Percentiles rank a stretch among this genome's conserved stretches.
phyloP scores from a whole-genome alignment of 2,113 vertebrate genomes.

The Menura novaehollandiae region DNA sequence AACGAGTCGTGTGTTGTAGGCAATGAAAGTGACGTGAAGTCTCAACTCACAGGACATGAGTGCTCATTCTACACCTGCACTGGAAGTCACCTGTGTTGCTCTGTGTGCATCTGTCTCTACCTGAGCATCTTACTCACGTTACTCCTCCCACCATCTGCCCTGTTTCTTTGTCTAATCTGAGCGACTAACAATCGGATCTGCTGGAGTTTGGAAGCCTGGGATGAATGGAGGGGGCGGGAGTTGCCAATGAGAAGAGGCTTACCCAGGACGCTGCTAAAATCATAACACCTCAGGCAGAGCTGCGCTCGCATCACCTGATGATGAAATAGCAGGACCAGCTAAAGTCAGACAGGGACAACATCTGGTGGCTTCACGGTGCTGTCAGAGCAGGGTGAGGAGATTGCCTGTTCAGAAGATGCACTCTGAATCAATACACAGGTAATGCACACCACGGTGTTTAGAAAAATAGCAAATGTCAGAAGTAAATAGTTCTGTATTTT shows the following conservation, averaged over 20 bases:
- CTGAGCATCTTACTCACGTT: conserved; percentile 48
- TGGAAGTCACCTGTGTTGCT: conserved; percentile 58
- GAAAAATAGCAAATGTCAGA: conserved; percentile 13
- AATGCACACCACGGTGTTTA: neutral
- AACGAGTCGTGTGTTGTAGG: conserved; percentile 21
- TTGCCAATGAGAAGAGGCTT: neutral
- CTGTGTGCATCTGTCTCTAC: conserved; percentile 51
- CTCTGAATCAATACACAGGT: conserved; percentile 10
- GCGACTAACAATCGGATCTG: conserved; percentile 10
- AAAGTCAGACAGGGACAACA: neutral
- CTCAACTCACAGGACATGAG: conserved; percentile 28
- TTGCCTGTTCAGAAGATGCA: neutral
- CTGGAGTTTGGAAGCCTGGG: neutral
- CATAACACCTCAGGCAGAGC: neutral
- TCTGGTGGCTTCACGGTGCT: neutral
- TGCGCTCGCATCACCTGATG: neutral
- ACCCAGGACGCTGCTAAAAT: neutral
- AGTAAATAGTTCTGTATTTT: conserved; percentile 3
- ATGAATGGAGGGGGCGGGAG: neutral
- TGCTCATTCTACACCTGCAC: conserved; percentile 30
- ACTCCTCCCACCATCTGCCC: conserved; percentile 66
- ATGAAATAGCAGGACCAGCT: neutral
- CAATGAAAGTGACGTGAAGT: conserved; percentile 32
- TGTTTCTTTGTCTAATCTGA: conserved; percentile 51
- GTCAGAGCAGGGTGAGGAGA: neutral